Base-by-base conservation (phyloP, 2,888 invertebrate genomes). In the Bugula neritina region DNA sequence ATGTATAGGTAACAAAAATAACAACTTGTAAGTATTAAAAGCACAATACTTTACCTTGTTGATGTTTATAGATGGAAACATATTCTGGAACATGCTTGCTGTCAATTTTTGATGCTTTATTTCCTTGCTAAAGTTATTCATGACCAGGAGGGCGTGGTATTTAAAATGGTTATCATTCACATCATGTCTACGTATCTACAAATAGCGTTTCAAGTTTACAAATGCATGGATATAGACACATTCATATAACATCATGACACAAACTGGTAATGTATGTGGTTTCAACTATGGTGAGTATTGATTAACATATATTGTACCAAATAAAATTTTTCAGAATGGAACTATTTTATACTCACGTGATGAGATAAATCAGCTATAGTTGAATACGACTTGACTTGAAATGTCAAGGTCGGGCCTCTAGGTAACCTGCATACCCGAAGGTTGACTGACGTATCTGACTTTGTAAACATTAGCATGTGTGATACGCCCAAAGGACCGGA, bases 21-120 rank as follows among this genome's bases (percentile, higher is more conserved):
- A n/a, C n/a, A n/a, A n/a, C n/a, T n/a, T n/a, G n/a, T n/a, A n/a
- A n/a, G n/a, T n/a, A n/a, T n/a, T n/a, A n/a, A n/a, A n/a, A n/a
- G n/a, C n/a, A n/a, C n/a, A n/a, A n/a, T n/a, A n/a, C n/a, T n/a
- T 87, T 84, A 93, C 93, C 78, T 90, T 91, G 52, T 93, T 92
- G 74, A 98, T 89, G 84, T 98, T 97, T 72, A 99, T 94, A 0
- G 93, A 91, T 0, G 98, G 98, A 82, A 98, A 98, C 94, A 99
- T 94, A 80, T 96, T 97, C 86, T 98, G 97, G 82, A 99, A 95
- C 87, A 94, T 95, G 21, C 92, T 91, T 1, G 96, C 90, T 90
- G 96, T 93, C 25, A 99, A 86, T 73, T 82, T 80, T n/a, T 80
- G 75, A 63, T 83, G 79, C 73, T 78, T 75, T 52, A 92, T 93